These are phyloP conservation scores for Malurus leucopterus DNA, from an alignment of 2,797 vertebrate species.

Conservation along the genomic window DNA sequence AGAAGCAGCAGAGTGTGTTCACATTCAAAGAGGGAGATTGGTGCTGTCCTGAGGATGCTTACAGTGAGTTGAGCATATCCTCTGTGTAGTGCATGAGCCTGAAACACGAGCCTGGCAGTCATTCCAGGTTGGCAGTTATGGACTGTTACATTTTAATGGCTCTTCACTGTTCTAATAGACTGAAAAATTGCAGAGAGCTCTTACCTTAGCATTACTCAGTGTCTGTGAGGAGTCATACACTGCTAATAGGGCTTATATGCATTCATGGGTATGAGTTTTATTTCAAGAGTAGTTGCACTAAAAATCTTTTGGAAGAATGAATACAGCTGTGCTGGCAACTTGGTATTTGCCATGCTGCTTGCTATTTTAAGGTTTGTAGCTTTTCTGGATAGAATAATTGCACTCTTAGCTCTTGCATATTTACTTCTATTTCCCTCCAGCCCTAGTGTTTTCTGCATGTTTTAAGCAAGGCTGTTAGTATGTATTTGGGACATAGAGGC, in stretches of 20 bases:
- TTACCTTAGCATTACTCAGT: not conserved
- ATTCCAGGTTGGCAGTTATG: not conserved
- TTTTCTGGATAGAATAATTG: conserved; percentile 9
- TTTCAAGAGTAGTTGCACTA: not conserved
- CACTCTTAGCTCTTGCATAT: not conserved
- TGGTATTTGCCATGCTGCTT: not conserved
- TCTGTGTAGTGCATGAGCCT: not conserved
- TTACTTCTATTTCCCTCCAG: not conserved
- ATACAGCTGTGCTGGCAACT: not conserved
- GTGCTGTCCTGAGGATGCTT: not conserved
- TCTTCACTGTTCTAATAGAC: not conserved
- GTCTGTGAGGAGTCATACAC: not conserved
- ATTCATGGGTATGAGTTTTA: not conserved
- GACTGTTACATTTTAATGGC: not conserved
- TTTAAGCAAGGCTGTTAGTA: not conserved
- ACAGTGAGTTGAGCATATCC: not conserved
- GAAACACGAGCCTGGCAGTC: not conserved
- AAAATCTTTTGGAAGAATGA: not conserved
- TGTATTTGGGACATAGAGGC: not conserved
- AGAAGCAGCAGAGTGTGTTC: not conserved
- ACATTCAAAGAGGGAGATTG: not conserved
- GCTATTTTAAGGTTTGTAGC: not conserved
- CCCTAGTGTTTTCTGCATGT: not conserved
- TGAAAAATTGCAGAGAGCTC: not conserved
- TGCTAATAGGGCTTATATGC: not conserved